Percentiles rank a stretch among this genome's conserved stretches.
These are phyloP conservation scores for Pyrocephalus nanus DNA, from an alignment of 2,797 vertebrate species.

Conservation along the genomic window DNA sequence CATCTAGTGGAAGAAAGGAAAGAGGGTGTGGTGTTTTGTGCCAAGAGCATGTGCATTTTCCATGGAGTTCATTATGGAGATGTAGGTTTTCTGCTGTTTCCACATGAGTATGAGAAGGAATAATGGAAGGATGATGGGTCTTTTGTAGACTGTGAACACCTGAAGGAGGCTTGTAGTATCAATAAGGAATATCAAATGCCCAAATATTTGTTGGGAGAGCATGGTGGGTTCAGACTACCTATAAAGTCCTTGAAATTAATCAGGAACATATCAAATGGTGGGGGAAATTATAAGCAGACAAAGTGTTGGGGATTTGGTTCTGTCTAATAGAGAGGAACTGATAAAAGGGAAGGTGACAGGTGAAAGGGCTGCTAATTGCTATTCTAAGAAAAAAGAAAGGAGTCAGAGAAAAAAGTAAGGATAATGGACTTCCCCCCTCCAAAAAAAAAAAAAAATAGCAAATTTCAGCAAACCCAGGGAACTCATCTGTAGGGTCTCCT, in stretches of 20 bases:
- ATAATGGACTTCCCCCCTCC: not conserved
- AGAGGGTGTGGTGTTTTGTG: not conserved
- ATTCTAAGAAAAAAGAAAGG: not conserved
- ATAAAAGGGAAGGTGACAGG: not conserved
- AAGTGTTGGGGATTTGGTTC: not conserved
- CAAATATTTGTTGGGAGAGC: not conserved
- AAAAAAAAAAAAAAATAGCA: not conserved
- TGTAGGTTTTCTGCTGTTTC: not conserved
- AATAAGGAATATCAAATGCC: not conserved
- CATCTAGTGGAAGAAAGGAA: not conserved
- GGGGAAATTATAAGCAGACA: not conserved
- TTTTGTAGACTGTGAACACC: not conserved
- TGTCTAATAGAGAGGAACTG: not conserved
- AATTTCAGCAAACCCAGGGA: not conserved
- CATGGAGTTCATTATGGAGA: not conserved
- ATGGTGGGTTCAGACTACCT: not conserved
- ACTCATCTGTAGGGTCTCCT: not conserved
- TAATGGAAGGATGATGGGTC: not conserved
- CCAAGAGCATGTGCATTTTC: not conserved
- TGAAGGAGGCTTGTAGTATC: not conserved
- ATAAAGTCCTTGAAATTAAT: not conserved
- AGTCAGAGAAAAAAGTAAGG: not conserved
- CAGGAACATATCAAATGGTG: accelerated
- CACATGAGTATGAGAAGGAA: not conserved
- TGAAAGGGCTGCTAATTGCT: not conserved